Percentiles rank a stretch among this genome's conserved stretches.
Conservation (phyloP, 2,113 vertebrate genomes). For the Psephotus haematonotus region DNA sequence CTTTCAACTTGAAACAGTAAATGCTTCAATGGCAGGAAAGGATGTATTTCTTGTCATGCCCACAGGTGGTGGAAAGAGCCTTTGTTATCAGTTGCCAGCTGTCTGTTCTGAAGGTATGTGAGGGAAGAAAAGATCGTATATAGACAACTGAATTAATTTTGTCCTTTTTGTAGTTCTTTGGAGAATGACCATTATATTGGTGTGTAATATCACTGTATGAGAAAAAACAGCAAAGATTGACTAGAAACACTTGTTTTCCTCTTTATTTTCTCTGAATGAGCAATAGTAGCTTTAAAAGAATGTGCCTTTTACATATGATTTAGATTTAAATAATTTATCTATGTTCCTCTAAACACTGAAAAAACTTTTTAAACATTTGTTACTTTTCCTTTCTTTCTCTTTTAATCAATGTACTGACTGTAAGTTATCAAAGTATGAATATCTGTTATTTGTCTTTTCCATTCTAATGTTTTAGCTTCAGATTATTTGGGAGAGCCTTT, state of each 20-base stretch:
- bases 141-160: neutral
- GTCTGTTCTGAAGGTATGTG: slow-evolving; percentile 86
- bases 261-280: neutral
- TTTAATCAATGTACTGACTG: neutral
- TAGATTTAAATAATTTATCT: neutral
- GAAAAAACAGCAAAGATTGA: neutral
- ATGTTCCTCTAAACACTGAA: neutral
- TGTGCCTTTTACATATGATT: neutral
- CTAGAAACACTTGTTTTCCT: neutral
- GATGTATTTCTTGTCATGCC: slow-evolving; percentile 97
- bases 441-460: neutral
- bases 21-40: slow-evolving; percentile 86
- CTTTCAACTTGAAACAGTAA: slow-evolving; percentile 89
- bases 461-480: neutral
- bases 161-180: neutral
- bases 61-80: slow-evolving; percentile 94
- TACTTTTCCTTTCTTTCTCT: neutral
- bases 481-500: neutral
- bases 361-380: neutral
- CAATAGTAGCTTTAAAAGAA: neutral
- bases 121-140: neutral
- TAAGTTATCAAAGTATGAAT: neutral
- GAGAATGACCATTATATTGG: neutral
- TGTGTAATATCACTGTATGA: neutral
- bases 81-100: slow-evolving; percentile 95